phyloP scores from a whole-genome alignment of 2,797 vertebrate genomes.

The Monodelphis domestica region DNA sequence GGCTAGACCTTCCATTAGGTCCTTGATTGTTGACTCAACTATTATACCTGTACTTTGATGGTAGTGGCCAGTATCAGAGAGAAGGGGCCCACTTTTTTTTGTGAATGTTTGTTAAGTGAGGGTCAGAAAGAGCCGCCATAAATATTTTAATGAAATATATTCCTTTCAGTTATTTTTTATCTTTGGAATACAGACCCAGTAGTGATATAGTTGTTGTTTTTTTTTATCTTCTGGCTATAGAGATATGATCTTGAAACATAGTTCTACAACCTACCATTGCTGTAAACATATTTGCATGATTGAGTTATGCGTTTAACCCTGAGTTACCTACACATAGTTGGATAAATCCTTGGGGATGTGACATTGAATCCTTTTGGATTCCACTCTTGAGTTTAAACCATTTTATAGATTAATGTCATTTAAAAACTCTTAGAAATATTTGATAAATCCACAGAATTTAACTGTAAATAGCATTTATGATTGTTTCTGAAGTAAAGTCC shows the following conservation, averaged over 20 bases:
- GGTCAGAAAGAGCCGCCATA: too few species aligned
- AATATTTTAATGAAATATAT: too few species aligned
- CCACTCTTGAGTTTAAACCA: background rate
- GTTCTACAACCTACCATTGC: background rate
- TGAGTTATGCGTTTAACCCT: background rate
- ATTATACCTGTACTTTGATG: too few species aligned
- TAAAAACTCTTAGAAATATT: background rate
- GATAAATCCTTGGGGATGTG: background rate
- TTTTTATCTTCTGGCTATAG: too few species aligned
- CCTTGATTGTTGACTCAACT: background rate
- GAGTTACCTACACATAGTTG: background rate
- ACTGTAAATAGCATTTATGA: background rate
- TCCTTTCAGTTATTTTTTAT: too few species aligned
- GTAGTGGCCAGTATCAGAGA: too few species aligned
- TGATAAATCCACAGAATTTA: background rate
- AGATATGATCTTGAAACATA: background rate
- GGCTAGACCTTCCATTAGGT: background rate
- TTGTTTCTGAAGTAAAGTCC: background rate
- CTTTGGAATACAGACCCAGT: too few species aligned
- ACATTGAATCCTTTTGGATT: background rate
- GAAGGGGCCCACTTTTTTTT: too few species aligned
- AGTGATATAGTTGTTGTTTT: too few species aligned
- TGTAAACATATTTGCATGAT: background rate
- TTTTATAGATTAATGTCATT: background rate
- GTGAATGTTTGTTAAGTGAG: too few species aligned